These are phyloP conservation scores for Dioctria rufipes DNA, from an alignment of 2,888 invertebrate species.

Conservation along the genomic window DNA sequence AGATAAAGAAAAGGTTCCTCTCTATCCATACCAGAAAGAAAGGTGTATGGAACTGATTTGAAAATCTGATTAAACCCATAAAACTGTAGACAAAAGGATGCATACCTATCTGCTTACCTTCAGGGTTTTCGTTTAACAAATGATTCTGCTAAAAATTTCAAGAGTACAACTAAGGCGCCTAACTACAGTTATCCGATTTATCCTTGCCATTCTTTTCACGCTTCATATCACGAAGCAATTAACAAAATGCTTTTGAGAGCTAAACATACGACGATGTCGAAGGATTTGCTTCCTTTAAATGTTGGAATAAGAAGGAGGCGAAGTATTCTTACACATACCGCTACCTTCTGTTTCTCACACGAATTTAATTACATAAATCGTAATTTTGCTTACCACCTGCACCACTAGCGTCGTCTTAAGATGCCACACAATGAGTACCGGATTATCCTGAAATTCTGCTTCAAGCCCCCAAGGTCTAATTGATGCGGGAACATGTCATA, in stretches of 20 bases:
- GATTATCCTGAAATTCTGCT: neutral
- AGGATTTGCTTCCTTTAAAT: neutral
- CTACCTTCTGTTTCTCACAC: neutral
- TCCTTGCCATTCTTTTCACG: neutral
- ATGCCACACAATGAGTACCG: neutral
- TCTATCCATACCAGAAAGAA: neutral
- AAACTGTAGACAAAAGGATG: neutral
- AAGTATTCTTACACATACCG: neutral
- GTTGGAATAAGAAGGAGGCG: neutral
- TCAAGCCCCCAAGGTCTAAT: constrained; percentile 10
- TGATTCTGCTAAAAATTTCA: neutral
- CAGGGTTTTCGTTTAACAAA: neutral
- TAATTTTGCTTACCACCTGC: constrained; percentile 8
- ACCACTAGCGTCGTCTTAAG: neutral
- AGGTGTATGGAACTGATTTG: constrained; percentile 6
- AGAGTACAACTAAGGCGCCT: neutral
- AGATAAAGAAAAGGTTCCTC: neutral
- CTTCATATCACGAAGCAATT: neutral
- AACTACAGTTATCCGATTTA: too few species aligned
- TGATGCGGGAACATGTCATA: constrained; percentile 25
- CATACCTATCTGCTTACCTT: neutral
- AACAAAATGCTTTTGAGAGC: neutral
- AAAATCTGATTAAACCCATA: neutral
- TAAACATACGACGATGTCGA: neutral
- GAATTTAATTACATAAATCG: constrained; percentile 25